Evolutionary conservation across 2,797 vertebrate species (phyloP), one percentile per base, ranked within the genome.

Genomic region (Bradypus variegatus): DNA sequence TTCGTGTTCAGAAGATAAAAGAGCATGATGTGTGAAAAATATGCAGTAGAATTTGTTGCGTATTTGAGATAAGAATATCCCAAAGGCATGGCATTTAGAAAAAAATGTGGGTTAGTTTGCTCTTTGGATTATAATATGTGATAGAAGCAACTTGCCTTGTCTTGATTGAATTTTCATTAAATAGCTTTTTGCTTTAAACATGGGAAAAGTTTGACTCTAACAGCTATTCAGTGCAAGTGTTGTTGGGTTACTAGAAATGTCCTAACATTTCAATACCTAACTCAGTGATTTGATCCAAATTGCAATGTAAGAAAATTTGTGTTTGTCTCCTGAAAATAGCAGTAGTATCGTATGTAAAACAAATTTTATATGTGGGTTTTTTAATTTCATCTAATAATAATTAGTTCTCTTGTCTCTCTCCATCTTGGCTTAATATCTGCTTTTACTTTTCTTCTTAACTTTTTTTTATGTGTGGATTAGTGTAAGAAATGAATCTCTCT

Each of bases 261-360:
- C 45, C 36, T 12, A 2, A 8, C 21, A 1, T 3, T 12, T 27
- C n/a, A n/a, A n/a, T 3, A 0, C 15, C 0, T 1, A 23, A 5
- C 5, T 1, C 14, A 12, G 27, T 2, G 12, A 2, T 18, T 64
- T 29, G 78, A 33, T 33, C 55, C 41, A 33, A 48, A 15, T 8
- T 4, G 2, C 41, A 14, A 1, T 0, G 2, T 5, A 0, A 6
- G 8, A 2, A 4, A 29, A 6, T 27, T 2, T 8, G 25, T 48
- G 41, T 19, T n/a, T 5, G 33, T 38, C 27, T n/a, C 25, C 5
- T 2, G 78, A 48, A 53, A n/a, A 31, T 0, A 5, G 76, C 15
- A 36, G 8, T 0, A 18, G 21, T 6, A 2, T 33, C 27, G 7
- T 6, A 14, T 5, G 8, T 11, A 25, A 58, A 16, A 1, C 2